These are phyloP conservation scores for Druon quercuslanigerum DNA, from an alignment of 1,140 invertebrate genomes.

Conservation along the genomic window DNA sequence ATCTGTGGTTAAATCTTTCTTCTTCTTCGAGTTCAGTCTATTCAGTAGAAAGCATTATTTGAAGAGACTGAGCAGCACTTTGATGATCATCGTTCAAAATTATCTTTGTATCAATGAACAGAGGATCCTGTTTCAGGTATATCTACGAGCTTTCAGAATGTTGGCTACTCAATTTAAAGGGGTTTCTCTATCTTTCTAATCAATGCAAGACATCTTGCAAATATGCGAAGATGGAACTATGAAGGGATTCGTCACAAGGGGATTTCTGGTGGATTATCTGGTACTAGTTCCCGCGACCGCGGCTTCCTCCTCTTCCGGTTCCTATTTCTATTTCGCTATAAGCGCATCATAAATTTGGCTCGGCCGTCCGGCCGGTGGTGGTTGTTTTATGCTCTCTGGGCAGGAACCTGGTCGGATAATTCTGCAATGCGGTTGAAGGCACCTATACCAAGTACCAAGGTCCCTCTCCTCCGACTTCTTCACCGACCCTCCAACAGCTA, in stretches of 20 bases:
- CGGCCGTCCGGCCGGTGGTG: slow-evolving; percentile 54
- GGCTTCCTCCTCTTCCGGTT: slow-evolving; percentile 47
- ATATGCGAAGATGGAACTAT: neutral
- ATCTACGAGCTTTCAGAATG: no score
- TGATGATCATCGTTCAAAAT: neutral
- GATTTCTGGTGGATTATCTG: slow-evolving; percentile 28
- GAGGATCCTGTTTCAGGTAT: no score
- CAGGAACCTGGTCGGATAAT: slow-evolving; percentile 69
- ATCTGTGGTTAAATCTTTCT: slow-evolving; percentile 11
- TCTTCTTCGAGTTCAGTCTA: neutral
- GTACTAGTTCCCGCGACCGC: slow-evolving; percentile 31
- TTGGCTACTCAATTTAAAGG: no score
- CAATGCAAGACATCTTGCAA: slow-evolving; percentile 6
- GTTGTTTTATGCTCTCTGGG: slow-evolving; percentile 69
- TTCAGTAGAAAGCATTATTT: slow-evolving; percentile 9
- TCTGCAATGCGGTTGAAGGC: slow-evolving; percentile 72
- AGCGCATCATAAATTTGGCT: slow-evolving; percentile 69
- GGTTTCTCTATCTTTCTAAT: neutral
- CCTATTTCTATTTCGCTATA: slow-evolving; percentile 65
- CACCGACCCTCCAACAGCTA: slow-evolving; percentile 27
- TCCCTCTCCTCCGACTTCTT: slow-evolving; percentile 37
- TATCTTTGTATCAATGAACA: no score
- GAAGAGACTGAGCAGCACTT: neutral
- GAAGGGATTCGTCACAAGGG: neutral
- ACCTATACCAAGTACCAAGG: slow-evolving; percentile 52